These are phyloP conservation scores for Cacoxenus indagator DNA, from an alignment of 2,888 invertebrate genomes.

Conservation along the genomic window DNA sequence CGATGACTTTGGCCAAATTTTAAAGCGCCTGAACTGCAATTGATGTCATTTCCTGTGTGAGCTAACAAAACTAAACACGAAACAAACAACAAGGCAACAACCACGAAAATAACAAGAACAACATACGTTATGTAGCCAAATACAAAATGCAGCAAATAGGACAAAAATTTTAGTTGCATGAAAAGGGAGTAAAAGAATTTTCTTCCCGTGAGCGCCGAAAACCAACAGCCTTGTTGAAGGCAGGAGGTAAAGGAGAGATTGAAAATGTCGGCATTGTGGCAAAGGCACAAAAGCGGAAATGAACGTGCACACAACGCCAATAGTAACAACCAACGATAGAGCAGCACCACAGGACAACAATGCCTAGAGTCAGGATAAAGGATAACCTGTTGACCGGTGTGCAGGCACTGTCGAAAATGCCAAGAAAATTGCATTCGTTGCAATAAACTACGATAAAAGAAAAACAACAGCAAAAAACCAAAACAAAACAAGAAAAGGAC, in stretches of 20 bases:
- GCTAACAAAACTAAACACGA: conserved; percentile 36
- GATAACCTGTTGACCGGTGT: conserved; percentile 60
- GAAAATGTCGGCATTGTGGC: conserved; percentile 57
- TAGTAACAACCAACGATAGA: conserved; percentile 36
- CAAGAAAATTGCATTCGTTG: conserved; percentile 59
- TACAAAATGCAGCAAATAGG: background rate
- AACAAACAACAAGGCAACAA: conserved; percentile 20
- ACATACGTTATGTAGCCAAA: conserved; percentile 1
- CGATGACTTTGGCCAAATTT: conserved; percentile 52
- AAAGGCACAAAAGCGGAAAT: conserved; percentile 62
- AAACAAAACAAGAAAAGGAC: conserved; percentile 22
- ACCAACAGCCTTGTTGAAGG: background rate
- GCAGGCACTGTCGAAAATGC: conserved; percentile 57
- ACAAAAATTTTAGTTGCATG: conserved; percentile 20
- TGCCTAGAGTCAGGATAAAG: conserved; percentile 44
- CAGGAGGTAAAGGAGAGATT: conserved; percentile 37
- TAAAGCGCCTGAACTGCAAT: conserved; percentile 65
- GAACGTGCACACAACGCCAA: conserved; percentile 40
- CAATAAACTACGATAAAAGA: background rate
- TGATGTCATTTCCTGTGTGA: conserved; percentile 63
- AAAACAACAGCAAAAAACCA: background rate
- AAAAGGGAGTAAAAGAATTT: conserved; percentile 27
- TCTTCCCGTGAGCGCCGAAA: too few species aligned
- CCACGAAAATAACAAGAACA: conserved; percentile 23
- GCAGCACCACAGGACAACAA: conserved; percentile 36